These are phyloP conservation scores for Pristiophorus japonicus DNA, from an alignment of 2,113 vertebrate species.

Conservation along the genomic window DNA sequence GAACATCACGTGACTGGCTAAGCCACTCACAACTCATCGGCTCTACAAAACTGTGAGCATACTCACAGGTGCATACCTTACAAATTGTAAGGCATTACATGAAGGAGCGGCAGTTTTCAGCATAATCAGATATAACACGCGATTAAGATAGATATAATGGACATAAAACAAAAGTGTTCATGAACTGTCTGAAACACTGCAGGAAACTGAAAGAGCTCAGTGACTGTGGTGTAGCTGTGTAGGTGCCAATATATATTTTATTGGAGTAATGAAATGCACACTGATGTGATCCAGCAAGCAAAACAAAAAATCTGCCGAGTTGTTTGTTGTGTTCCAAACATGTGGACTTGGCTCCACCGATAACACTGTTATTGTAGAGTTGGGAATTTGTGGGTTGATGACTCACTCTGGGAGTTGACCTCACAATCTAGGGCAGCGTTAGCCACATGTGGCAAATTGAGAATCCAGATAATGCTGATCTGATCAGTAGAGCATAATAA, in stretches of 20 bases:
- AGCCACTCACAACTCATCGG: too few species aligned
- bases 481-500: too few species aligned
- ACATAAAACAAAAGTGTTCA: too few species aligned
- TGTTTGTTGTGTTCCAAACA: not conserved
- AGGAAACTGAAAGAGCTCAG: too few species aligned
- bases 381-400: not conserved
- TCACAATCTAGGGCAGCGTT: not conserved
- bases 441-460: not conserved
- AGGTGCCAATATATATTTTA: not conserved
- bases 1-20: too few species aligned
- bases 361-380: not conserved
- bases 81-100: too few species aligned
- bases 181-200: not conserved
- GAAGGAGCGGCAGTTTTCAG: too few species aligned
- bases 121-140: too few species aligned
- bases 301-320: not conserved
- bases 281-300: not conserved
- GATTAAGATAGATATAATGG: too few species aligned
- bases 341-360: not conserved
- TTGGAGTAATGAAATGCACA: not conserved
- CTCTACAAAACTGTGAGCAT: too few species aligned
- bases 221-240: not conserved
- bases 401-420: not conserved
- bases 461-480: too few species aligned
- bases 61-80: too few species aligned